Conservation (phyloP, 1,140 invertebrate genomes). For the Dendroctonus ponderosae region DNA sequence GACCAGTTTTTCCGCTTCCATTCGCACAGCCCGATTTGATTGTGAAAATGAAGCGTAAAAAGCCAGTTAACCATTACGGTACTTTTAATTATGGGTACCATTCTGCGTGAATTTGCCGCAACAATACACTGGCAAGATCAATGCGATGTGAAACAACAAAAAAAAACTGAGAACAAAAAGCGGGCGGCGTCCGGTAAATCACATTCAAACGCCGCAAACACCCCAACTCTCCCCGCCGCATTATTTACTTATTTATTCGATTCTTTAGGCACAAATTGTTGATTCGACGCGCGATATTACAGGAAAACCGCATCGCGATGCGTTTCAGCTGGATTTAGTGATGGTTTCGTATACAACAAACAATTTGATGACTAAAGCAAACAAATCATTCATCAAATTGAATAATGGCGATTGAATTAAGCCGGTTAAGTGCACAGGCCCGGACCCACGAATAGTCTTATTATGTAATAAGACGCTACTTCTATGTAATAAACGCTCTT, state of each 20-base stretch:
- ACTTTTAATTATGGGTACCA: neutral
- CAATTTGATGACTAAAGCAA: slow-evolving; percentile 33
- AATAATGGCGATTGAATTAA: slow-evolving; percentile 33
- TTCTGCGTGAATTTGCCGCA: neutral
- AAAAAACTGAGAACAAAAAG: slow-evolving; percentile 11
- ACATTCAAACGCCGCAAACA: slow-evolving; percentile 13
- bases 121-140: neutral
- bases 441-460: too few species aligned
- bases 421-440: slow-evolving; percentile 12
- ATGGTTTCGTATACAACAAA: slow-evolving; percentile 31
- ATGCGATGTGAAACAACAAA: slow-evolving; percentile 5
- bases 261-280: slow-evolving; percentile 33
- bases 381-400: slow-evolving; percentile 36
- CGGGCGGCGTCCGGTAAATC: slow-evolving; percentile 1
- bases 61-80: neutral
- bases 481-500: too few species aligned
- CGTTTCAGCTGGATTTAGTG: slow-evolving; percentile 24
- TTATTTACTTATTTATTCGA: slow-evolving; percentile 25
- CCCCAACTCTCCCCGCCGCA: neutral
- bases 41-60: neutral
- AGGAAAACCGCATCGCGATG: slow-evolving; percentile 27
- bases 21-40: too few species aligned
- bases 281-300: slow-evolving; percentile 27
- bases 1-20: too few species aligned
- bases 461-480: too few species aligned